Conservation (phyloP, 2,888 invertebrate species). For the Vandiemenella viatica region DNA sequence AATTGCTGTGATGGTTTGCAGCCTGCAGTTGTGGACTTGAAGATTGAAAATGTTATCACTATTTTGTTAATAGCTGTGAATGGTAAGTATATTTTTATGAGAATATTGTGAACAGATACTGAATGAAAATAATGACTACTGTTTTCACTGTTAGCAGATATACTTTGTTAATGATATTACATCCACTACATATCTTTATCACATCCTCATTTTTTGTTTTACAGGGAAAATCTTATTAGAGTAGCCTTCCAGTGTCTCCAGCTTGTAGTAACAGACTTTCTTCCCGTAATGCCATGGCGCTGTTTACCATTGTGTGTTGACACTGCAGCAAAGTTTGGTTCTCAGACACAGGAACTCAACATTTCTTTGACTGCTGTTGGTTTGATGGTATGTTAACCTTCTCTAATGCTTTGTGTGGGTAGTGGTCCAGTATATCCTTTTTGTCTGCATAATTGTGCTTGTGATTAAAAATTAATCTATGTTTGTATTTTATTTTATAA, state of each 20-base stretch:
- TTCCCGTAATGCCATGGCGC: constrained; percentile 81
- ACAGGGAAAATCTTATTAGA: constrained; percentile 74
- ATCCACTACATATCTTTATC: no score
- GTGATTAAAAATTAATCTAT: not conserved
- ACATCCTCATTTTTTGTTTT: constrained; percentile 7
- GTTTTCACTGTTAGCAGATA: no score
- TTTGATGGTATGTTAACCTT: constrained; percentile 59
- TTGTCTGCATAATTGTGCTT: not conserved
- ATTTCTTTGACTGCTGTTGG: constrained; percentile 95
- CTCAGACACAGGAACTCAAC: constrained; percentile 91
- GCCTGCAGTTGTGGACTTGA: no score
- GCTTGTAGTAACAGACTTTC: constrained; percentile 84
- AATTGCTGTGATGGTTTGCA: no score
- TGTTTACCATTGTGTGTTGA: constrained; percentile 82
- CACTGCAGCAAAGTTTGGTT: constrained; percentile 89
- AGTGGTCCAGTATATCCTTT: not conserved
- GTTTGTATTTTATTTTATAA: no score
- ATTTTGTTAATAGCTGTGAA: no score
- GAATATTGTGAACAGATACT: no score
- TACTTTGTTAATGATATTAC: no score
- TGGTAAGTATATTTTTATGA: no score
- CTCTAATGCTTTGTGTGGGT: not conserved
- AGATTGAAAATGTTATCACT: no score
- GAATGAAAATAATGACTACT: no score
- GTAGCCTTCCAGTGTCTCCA: constrained; percentile 94